phyloP scores from a whole-genome alignment of 2,113 vertebrate species.

The Chiloscyllium plagiosum region DNA sequence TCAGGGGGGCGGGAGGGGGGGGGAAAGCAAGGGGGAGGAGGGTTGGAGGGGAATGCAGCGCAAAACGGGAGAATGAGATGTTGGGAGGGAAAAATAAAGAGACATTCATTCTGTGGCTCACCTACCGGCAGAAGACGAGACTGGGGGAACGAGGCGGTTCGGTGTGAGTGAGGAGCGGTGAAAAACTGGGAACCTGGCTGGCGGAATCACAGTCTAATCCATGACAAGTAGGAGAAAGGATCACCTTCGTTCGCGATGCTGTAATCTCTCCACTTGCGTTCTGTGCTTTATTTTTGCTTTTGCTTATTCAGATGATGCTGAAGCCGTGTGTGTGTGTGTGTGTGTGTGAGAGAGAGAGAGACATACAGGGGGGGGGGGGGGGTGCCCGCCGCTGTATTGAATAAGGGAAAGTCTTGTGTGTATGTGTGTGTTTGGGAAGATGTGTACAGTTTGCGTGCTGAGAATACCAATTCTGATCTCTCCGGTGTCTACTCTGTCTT shows the following conservation, averaged over 20 bases:
- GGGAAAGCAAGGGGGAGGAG: background rate
- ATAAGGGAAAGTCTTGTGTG: background rate
- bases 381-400: background rate
- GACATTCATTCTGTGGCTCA: background rate
- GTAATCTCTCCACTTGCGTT: background rate
- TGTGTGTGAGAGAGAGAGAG: background rate
- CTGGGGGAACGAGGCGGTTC: background rate
- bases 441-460: constrained; percentile 8
- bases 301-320: background rate
- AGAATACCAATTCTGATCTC: background rate
- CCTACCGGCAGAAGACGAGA: background rate
- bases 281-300: too few species aligned
- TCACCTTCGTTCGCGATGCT: background rate
- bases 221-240: background rate
- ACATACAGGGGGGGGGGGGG: too few species aligned
- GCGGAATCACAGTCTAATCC: background rate
- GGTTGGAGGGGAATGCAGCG: too few species aligned
- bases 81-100: background rate
- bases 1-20: too few species aligned
- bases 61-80: background rate
- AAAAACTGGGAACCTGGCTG: background rate
- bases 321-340: background rate
- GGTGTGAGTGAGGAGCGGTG: background rate
- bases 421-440: background rate
- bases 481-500: too few species aligned